These are phyloP conservation scores for Lacanobia wlatinum DNA, from an alignment of 2,888 invertebrate genomes.

Conservation along the genomic window DNA sequence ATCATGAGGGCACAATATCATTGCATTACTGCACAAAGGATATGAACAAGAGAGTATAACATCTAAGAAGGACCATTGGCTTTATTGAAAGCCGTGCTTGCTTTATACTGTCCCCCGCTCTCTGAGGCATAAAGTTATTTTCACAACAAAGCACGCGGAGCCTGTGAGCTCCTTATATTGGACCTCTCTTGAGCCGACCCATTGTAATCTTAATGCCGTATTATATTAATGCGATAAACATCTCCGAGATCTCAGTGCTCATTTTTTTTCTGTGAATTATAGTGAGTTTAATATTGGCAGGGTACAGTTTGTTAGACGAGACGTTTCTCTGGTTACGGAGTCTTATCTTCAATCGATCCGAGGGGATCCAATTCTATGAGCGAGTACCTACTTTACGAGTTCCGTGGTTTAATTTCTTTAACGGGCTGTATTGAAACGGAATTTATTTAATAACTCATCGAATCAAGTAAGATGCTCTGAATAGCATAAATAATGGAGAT, in stretches of 20 bases:
- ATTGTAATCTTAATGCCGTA: conserved; percentile 90
- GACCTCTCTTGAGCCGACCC: conserved; percentile 88
- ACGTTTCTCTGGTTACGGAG: conserved; percentile 82
- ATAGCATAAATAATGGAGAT: conserved; percentile 63
- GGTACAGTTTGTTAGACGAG: conserved; percentile 74
- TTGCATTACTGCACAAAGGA: conserved; percentile 85
- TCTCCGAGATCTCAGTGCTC: conserved; percentile 83
- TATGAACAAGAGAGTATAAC: conserved; percentile 80
- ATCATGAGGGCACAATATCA: conserved; percentile 74
- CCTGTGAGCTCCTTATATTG: conserved; percentile 89
- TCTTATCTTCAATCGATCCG: conserved; percentile 82
- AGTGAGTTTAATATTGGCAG: conserved; percentile 84
- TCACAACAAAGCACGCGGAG: conserved; percentile 88
- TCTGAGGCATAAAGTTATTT: conserved; percentile 89
- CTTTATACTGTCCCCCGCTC: conserved; percentile 84
- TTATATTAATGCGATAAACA: conserved; percentile 91
- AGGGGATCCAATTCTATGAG: conserved; percentile 83
- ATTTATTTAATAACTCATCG: conserved; percentile 56
- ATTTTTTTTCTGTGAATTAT: conserved; percentile 82
- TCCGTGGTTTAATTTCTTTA: conserved; percentile 70
- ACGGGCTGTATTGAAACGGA: conserved; percentile 42
- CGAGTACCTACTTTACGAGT: conserved; percentile 76
- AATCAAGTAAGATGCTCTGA: conserved; percentile 56
- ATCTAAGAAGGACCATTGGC: conserved; percentile 84
- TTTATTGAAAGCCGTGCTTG: conserved; percentile 86